These are phyloP conservation scores for Latrodectus geometricus DNA, from an alignment of 1,140 invertebrate genomes.

Conservation along the genomic window DNA sequence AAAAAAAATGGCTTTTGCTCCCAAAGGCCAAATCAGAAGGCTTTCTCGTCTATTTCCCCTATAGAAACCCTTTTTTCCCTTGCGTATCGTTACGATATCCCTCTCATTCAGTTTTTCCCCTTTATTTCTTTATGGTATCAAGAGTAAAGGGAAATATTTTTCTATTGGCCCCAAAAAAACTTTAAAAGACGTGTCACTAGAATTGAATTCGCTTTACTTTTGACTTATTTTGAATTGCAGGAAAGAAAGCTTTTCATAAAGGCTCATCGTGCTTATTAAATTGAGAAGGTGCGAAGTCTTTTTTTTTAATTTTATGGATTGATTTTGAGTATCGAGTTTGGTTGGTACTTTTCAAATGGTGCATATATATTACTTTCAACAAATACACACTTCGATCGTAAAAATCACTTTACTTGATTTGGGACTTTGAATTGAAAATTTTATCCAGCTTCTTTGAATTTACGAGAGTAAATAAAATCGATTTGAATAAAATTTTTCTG, in stretches of 20 bases:
- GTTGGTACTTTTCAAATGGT: too few species aligned
- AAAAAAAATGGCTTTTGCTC: not conserved
- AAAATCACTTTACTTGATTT: too few species aligned
- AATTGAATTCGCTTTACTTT: not conserved
- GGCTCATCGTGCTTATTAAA: too few species aligned
- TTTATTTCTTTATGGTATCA: not conserved
- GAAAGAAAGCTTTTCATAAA: not conserved
- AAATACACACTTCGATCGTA: too few species aligned
- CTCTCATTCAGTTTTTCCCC: not conserved
- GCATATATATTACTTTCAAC: too few species aligned
- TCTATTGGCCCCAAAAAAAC: not conserved
- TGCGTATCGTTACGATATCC: not conserved
- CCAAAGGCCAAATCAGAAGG: not conserved
- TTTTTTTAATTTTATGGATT: too few species aligned
- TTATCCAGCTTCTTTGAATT: too few species aligned
- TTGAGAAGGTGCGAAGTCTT: too few species aligned
- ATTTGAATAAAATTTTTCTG: too few species aligned
- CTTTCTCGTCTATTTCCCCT: not conserved
- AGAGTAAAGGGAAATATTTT: not conserved
- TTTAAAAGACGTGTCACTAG: not conserved
- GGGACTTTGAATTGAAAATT: too few species aligned
- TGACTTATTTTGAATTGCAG: not conserved
- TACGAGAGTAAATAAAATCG: too few species aligned
- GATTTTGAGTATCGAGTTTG: too few species aligned
- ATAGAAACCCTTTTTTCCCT: not conserved